Conservation (phyloP, 1,140 invertebrate species). For the Tetragnatha versicolor region DNA sequence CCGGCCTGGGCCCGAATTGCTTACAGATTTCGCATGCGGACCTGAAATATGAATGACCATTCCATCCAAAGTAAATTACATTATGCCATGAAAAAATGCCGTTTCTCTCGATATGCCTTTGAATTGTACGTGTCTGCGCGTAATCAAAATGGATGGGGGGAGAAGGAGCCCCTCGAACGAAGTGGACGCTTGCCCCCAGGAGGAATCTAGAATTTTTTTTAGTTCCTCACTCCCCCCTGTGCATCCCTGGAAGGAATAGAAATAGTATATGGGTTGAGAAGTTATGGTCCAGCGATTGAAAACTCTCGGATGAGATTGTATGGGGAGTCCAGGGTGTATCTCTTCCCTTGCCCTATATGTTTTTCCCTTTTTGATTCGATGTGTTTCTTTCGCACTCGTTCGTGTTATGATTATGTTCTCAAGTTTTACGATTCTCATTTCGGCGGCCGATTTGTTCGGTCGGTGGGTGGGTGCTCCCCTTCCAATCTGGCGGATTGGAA, state of each 20-base stretch:
- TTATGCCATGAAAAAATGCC: neutral
- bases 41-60: neutral
- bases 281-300: neutral
- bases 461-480: no score
- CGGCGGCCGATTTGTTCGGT: neutral
- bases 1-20: neutral
- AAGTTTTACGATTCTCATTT: neutral
- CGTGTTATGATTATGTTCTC: neutral
- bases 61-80: neutral
- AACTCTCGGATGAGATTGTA: no score
- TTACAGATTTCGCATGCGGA: neutral
- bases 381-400: no score
- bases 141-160: conserved; percentile 33
- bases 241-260: neutral
- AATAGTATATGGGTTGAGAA: neutral
- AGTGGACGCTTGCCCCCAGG: conserved; percentile 5
- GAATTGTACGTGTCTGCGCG: conserved; percentile 29
- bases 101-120: conserved; percentile 23
- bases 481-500: no score
- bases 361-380: no score
- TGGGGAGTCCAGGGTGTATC: no score
- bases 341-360: no score
- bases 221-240: neutral
- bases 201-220: neutral
- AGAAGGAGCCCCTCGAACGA: neutral